Conservation (phyloP, 2,888 invertebrate genomes). For the Belgica antarctica region DNA sequence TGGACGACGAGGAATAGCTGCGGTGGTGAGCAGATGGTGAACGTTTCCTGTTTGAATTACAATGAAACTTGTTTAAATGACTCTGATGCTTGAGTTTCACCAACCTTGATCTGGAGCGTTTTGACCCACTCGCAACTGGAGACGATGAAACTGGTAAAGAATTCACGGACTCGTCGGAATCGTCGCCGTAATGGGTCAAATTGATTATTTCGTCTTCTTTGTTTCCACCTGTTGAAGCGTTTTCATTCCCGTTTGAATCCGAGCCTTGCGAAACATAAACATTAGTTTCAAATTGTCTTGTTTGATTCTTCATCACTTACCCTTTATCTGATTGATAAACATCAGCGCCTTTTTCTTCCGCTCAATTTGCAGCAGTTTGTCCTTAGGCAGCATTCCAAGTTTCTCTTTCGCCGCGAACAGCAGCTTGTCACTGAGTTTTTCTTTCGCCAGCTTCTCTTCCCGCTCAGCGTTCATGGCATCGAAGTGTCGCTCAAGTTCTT, state of each 20-base stretch:
- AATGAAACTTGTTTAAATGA: neutral
- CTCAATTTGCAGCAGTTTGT: constrained; percentile 65
- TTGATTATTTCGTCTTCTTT: constrained; percentile 31
- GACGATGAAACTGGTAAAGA: neutral
- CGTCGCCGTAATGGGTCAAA: constrained; percentile 34
- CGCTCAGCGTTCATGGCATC: constrained; percentile 46
- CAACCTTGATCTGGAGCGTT: constrained; percentile 19
- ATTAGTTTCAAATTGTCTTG: too few relatives aligned
- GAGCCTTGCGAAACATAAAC: constrained; percentile 23
- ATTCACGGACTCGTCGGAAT: constrained; percentile 36
- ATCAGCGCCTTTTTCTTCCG: constrained; percentile 78
- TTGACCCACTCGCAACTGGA: neutral
- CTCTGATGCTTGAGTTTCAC: neutral
- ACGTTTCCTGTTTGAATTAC: constrained; percentile 20
- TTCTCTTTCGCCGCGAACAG: constrained; percentile 61
- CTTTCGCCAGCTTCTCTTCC: constrained; percentile 51
- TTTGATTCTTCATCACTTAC: constrained; percentile 46
- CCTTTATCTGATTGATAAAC: constrained; percentile 63
- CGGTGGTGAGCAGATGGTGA: neutral
- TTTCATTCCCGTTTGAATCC: constrained; percentile 30
- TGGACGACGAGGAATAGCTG: neutral
- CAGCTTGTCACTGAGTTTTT: constrained; percentile 61
- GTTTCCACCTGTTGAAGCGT: neutral
- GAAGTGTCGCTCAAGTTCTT: constrained; percentile 49
- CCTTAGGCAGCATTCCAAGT: constrained; percentile 59